A percentile compares a stretch with the other conserved stretches of the same genome.
These are phyloP conservation scores for Geococcyx californianus DNA, from an alignment of 2,113 vertebrate species.

Conservation along the genomic window DNA sequence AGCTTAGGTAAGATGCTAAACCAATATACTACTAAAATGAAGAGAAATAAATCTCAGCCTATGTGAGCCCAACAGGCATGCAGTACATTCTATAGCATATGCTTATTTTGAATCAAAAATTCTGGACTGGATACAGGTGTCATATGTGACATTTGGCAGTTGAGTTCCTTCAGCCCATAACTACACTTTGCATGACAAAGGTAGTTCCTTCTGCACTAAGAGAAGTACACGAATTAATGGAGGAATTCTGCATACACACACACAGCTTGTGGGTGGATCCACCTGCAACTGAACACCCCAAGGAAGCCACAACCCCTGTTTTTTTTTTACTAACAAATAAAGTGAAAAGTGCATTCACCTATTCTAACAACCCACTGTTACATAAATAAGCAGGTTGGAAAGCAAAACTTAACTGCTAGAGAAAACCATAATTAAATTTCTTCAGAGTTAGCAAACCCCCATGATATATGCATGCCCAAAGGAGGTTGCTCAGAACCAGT, in stretches of 20 bases:
- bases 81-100: background rate
- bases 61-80: rapidly evolving
- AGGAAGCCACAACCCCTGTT: background rate
- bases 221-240: background rate
- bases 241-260: background rate
- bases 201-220: background rate
- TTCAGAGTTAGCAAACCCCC: background rate
- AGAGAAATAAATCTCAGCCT: background rate
- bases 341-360: background rate
- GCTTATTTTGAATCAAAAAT: background rate
- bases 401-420: background rate
- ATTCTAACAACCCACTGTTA: background rate
- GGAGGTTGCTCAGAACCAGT: background rate
- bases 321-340: background rate
- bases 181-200: background rate
- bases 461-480: background rate
- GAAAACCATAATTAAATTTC: background rate
- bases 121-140: background rate
- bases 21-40: background rate
- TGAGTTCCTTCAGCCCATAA: background rate
- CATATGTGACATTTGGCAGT: background rate
- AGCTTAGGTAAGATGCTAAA: background rate
- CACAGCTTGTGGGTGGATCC: background rate
- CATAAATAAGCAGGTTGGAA: background rate
- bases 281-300: background rate